Evolutionary conservation across 2,113 vertebrate genomes (phyloP).

Genomic region (Erpornis zantholeuca): DNA sequence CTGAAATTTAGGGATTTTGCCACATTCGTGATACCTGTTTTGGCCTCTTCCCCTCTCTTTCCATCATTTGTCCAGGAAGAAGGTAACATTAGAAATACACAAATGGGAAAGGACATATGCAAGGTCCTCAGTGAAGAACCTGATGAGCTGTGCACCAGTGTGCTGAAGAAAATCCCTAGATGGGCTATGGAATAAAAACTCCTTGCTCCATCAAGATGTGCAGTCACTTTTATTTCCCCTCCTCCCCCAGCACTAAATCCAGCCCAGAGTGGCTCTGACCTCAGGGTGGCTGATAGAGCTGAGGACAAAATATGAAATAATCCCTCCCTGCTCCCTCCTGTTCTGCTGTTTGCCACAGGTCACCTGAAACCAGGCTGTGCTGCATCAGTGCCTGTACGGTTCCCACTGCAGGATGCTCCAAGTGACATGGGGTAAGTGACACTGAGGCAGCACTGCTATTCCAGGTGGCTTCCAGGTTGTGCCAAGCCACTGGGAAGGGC

Average conservation of each 20-base stretch:
- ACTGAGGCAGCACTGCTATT: background rate
- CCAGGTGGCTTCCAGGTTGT: background rate
- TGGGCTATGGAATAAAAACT: background rate
- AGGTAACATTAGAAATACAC: background rate
- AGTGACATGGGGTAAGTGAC: background rate
- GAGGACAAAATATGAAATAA: background rate
- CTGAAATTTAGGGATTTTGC: background rate
- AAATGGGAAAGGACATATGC: background rate
- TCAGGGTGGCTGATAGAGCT: background rate
- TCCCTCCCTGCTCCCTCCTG: background rate
- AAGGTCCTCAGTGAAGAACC: background rate
- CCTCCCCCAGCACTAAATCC: background rate
- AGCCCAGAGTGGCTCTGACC: background rate
- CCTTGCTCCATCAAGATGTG: background rate
- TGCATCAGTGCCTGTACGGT: fast-evolving
- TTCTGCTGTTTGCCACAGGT: background rate
- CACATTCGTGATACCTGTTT: background rate
- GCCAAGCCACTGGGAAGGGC: background rate
- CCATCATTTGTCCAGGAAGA: background rate
- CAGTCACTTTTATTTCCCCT: background rate
- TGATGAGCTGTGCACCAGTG: background rate
- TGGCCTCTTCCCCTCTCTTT: background rate
- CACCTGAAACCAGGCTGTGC: background rate
- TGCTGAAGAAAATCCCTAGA: background rate
- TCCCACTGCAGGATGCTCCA: background rate